Evolutionary conservation across 2,888 invertebrate genomes (phyloP), one percentile per base, ranked within the genome.

Genomic region (Folsomia manolachei): DNA sequence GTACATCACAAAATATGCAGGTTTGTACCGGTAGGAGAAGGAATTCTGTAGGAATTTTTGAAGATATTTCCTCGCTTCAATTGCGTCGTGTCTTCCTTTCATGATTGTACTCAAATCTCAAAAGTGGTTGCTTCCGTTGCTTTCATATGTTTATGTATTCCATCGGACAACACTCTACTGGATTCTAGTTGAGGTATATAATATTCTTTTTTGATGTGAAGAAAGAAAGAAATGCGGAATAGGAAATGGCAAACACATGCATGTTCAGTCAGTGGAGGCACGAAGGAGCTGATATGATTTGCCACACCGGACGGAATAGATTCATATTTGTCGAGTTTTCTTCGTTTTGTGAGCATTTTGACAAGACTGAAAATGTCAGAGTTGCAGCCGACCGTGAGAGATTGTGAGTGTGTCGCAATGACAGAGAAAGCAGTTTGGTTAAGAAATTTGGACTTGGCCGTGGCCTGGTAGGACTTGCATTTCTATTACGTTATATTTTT

Each of bases 281-380:
- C n/a, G n/a, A n/a, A n/a, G n/a, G n/a, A n/a, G n/a, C n/a, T n/a
- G n/a, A n/a, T n/a, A n/a, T n/a, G n/a, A n/a, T n/a, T n/a, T n/a
- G n/a, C n/a, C n/a, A n/a, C n/a, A 39, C 56, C 56, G 56, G 56
- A 56, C 7, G 56, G 56, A 56, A 56, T 19, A 56, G 56, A 56
- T 56, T 56, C 19, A 56, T 56, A 56, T 56, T 56, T 56, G 56
- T 56, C 56, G 56, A 56, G 56, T 56, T 56, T 56, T 56, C 11
- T 56, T n/a, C n/a, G n/a, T 14, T 56, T 39, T 39, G 39, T 39
- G 56, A 56, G 56, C 21, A 19, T 56, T 56, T 56, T 56, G 56
- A 56, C 56, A 56, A 14, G 18, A 14, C n/a, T 7, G 21, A 56
- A 7, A 56, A 21, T 19, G 56, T 56, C 39, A 39, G 39, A 14